These are phyloP conservation scores for Trichogramma dendrolimi DNA, from an alignment of 2,888 invertebrate species.

Conservation along the genomic window DNA sequence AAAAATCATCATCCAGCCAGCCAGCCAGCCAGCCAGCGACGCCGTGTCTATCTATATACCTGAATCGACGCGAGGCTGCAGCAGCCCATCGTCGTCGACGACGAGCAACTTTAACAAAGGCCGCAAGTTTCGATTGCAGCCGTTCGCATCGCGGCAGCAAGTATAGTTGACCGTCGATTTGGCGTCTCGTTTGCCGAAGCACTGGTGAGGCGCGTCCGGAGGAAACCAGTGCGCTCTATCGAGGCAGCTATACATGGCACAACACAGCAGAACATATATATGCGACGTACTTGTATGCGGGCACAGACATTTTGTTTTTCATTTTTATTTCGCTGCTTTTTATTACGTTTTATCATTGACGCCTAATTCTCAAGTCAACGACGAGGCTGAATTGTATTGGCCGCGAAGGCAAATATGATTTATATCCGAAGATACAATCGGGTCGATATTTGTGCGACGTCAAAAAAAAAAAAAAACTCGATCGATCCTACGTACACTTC, in stretches of 20 bases:
- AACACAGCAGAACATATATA: constrained; percentile 27
- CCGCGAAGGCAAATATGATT: too few relatives aligned
- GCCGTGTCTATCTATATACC: constrained; percentile 11
- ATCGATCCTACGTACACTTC: too few relatives aligned
- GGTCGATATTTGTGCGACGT: too few relatives aligned
- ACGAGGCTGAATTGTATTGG: too few relatives aligned
- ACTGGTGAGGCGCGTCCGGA: constrained; percentile 57
- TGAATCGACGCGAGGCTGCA: constrained; percentile 11
- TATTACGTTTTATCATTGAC: background rate
- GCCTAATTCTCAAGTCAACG: too few relatives aligned
- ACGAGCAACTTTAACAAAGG: constrained; percentile 49
- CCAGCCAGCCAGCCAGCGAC: too few relatives aligned
- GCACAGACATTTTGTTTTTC: constrained; percentile 21
- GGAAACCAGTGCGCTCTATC: constrained; percentile 58
- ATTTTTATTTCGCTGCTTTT: background rate
- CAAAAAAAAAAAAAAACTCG: too few relatives aligned
- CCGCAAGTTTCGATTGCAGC: constrained; percentile 57
- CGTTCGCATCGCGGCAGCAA: constrained; percentile 57
- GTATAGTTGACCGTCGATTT: constrained; percentile 24
- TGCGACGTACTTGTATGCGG: too few relatives aligned
- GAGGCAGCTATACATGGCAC: constrained; percentile 54
- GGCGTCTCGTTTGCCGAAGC: constrained; percentile 16
- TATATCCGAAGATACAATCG: too few relatives aligned
- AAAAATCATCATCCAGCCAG: too few relatives aligned
- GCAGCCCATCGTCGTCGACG: constrained; percentile 12